Percentiles rank a stretch among this genome's conserved stretches.
These are phyloP conservation scores for Acanthosoma haemorrhoidale DNA, from an alignment of 2,888 invertebrate genomes.

Conservation along the genomic window DNA sequence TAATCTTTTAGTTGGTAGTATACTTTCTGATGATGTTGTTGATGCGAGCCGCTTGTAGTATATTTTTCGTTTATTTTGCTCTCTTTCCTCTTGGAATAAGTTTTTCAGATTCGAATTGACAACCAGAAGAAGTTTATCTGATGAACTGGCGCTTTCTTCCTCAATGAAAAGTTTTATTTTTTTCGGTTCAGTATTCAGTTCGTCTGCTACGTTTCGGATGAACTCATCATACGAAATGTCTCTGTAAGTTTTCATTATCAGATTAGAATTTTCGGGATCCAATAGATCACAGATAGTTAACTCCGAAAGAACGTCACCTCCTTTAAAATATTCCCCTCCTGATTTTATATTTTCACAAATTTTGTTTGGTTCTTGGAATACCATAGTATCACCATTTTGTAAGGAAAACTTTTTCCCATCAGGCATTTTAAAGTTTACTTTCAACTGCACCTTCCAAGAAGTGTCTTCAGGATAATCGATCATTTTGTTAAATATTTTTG, in stretches of 20 bases:
- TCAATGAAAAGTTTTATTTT: background rate
- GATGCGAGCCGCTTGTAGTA: background rate
- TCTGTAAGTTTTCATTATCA: background rate
- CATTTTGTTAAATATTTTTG: constrained; percentile 75
- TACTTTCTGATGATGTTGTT: background rate
- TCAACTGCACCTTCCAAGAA: constrained; percentile 43
- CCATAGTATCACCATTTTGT: background rate
- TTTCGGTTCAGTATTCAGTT: background rate
- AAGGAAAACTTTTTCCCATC: background rate
- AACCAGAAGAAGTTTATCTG: background rate
- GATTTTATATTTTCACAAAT: background rate
- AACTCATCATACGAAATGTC: background rate
- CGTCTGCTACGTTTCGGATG: background rate
- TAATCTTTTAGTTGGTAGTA: background rate
- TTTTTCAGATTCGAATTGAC: background rate
- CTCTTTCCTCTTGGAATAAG: background rate
- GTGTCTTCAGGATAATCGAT: constrained; percentile 84
- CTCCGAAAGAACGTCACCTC: background rate
- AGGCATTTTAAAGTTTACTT: background rate
- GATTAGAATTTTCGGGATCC: background rate
- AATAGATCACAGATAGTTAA: background rate
- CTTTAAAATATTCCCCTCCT: too few species aligned
- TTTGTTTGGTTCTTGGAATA: background rate
- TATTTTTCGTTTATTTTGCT: background rate
- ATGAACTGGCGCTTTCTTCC: background rate